These are phyloP conservation scores for Arenicola marina DNA, from an alignment of 2,888 invertebrate species.

Conservation along the genomic window DNA sequence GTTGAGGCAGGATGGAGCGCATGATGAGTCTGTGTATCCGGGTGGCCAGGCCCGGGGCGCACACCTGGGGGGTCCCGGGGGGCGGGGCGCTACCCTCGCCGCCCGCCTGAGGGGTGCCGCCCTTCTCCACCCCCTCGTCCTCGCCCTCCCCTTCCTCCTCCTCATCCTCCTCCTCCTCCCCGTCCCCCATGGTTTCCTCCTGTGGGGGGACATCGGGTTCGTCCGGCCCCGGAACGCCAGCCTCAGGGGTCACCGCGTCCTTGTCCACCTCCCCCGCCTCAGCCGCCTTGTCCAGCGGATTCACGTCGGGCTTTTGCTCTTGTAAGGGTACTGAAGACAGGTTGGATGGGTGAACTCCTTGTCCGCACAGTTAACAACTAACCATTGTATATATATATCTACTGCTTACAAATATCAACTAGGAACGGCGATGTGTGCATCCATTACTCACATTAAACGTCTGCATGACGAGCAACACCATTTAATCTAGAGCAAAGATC, in stretches of 20 bases:
- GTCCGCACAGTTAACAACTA: too few relatives aligned
- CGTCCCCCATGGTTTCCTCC: conserved; percentile 9
- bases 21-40: conserved; percentile 75
- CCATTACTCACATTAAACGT: too few relatives aligned
- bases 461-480: too few relatives aligned
- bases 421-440: too few relatives aligned
- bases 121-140: neutral
- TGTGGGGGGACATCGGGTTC: neutral
- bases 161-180: neutral
- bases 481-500: too few relatives aligned
- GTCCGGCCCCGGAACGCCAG: too few relatives aligned
- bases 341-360: too few relatives aligned
- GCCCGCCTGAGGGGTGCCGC: conserved; percentile 7
- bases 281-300: too few relatives aligned
- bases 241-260: neutral
- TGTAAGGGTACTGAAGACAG: too few relatives aligned
- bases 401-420: too few relatives aligned
- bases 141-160: neutral
- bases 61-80: conserved; percentile 21
- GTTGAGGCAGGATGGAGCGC: conserved; percentile 76
- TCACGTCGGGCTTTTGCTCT: too few relatives aligned
- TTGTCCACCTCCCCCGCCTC: conserved; percentile 48
- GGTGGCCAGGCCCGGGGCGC: conserved; percentile 67
- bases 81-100: neutral
- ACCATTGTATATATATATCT: too few relatives aligned